Evolutionary conservation across 2,797 vertebrate species (phyloP).

Genomic region (Xerus rutilus): DNA sequence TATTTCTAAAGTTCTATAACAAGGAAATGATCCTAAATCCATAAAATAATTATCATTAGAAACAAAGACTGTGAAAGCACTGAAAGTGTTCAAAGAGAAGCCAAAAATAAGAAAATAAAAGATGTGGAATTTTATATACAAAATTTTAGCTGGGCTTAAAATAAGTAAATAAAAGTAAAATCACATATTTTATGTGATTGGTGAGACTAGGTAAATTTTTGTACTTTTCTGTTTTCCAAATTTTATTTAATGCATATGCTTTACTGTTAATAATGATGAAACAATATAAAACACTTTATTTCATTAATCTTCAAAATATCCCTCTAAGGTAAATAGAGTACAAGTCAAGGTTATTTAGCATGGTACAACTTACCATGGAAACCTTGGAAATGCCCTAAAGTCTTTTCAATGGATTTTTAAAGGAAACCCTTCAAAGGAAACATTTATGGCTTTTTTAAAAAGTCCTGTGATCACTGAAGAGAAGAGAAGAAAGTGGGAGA

Average conservation of each 20-base stretch:
- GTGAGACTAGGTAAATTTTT: not conserved
- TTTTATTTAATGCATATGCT: conserved; percentile 59
- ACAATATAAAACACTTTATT: conserved; percentile 35
- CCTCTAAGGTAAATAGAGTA: not conserved
- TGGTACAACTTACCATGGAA: not conserved
- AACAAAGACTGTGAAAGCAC: not conserved
- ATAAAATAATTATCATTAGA: conserved; percentile 56
- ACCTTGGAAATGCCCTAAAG: not conserved
- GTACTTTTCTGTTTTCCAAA: conserved; percentile 56
- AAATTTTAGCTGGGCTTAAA: conserved; percentile 10
- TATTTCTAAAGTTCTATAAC: conserved; percentile 15
- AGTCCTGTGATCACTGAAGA: not conserved
- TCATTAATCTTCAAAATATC: conserved; percentile 55
- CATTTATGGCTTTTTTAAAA: not conserved
- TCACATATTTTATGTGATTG: not conserved
- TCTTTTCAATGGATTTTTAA: conserved; percentile 47
- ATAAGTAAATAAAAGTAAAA: not conserved
- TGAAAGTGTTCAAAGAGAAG: conserved; percentile 9
- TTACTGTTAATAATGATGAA: conserved; percentile 47
- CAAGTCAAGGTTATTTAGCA: not conserved
- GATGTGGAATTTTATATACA: not conserved
- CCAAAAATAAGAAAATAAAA: not conserved
- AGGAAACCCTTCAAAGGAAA: conserved; percentile 48
- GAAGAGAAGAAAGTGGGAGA: not conserved
- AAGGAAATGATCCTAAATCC: conserved; percentile 53